phyloP scores from a whole-genome alignment of 2,113 vertebrate genomes.

The Marmota monax region DNA sequence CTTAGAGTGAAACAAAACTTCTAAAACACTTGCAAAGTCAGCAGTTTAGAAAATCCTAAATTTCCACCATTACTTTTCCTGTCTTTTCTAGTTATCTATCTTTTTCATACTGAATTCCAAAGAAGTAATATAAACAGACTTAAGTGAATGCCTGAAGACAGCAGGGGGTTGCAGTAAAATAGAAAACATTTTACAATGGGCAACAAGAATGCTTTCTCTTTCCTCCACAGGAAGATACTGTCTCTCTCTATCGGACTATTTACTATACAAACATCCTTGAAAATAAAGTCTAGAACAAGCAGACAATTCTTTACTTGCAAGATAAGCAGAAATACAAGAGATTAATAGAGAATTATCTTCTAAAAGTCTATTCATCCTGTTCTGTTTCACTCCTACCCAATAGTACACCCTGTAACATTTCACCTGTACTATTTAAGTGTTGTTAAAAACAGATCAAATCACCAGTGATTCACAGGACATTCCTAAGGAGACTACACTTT shows the following conservation, averaged over 20 bases:
- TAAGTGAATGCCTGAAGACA: not conserved
- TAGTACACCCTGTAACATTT: slow-evolving; percentile 20
- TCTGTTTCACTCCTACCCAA: not conserved
- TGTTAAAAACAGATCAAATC: not conserved
- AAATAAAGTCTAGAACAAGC: not conserved
- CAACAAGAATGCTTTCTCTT: no score
- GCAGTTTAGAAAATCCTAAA: not conserved
- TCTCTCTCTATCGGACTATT: not conserved
- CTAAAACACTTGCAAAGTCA: not conserved
- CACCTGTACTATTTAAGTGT: not conserved
- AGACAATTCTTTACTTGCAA: slow-evolving; percentile 13
- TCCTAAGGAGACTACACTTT: not conserved
- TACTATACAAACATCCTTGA: not conserved
- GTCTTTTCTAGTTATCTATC: slow-evolving; percentile 11
- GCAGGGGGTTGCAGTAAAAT: not conserved
- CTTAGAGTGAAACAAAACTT: slow-evolving; percentile 20
- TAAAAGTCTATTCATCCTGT: not conserved
- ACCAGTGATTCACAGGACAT: not conserved
- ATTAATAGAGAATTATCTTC: not conserved
- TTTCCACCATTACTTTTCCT: not conserved
- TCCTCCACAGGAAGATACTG: no score
- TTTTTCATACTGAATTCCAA: not conserved
- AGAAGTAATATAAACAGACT: not conserved
- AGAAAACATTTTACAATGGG: not conserved
- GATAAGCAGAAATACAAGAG: not conserved